Conservation (phyloP, 2,113 vertebrate species). For the Plecturocebus donacophilus region DNA sequence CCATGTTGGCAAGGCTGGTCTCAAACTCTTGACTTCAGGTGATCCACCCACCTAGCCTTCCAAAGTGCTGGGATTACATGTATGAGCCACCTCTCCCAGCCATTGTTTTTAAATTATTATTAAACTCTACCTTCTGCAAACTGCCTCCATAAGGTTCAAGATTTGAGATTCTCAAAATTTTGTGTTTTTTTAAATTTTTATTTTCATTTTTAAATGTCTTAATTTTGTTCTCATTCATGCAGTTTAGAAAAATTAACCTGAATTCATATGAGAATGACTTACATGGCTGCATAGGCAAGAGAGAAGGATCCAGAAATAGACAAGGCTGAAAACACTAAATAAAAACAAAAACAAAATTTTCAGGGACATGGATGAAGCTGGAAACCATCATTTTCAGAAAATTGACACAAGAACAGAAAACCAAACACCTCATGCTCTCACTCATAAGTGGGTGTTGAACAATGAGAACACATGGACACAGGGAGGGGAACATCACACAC, state of each 20-base stretch:
- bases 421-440: too few species aligned
- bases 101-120: background rate
- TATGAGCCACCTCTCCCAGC: too few species aligned
- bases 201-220: background rate
- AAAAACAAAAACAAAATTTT: background rate
- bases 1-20: too few species aligned
- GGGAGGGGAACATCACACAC: too few species aligned
- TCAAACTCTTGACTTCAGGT: too few species aligned
- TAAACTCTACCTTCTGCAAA: background rate
- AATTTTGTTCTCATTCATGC: background rate
- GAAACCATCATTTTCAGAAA: too few species aligned
- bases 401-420: too few species aligned
- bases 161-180: background rate
- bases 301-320: background rate
- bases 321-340: background rate
- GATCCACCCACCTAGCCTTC: too few species aligned
- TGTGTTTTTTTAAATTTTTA: background rate
- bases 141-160: background rate
- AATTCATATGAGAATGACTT: background rate
- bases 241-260: background rate
- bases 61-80: too few species aligned
- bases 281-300: background rate
- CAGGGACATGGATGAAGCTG: too few species aligned
- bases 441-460: too few species aligned
- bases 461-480: too few species aligned